Base-by-base conservation (phyloP, 2,113 vertebrate species). In the Eidolon helvum region DNA sequence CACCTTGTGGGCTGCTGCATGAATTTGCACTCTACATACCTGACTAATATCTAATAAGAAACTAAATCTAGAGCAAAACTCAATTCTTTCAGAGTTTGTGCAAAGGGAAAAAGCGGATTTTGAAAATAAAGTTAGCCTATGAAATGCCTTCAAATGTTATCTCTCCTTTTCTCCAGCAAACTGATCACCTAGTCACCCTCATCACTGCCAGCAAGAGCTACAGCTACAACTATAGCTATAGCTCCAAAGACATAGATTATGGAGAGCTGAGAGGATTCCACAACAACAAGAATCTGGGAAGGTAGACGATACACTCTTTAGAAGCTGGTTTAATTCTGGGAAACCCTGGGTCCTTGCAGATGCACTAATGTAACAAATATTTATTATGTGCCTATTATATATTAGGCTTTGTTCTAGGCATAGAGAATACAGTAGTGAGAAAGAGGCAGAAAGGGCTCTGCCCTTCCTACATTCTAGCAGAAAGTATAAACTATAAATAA, bases 401-500 rank as follows among this genome's bases (percentile, higher is more conserved):
- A 65, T 30, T 26, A 82, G 33, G 15, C 22, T 63, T 79, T 87
- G 18, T 79, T 93, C 77, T 69, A 89, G 28, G 61, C n/a, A 40
- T 57, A 94, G 59, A 75, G 45, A 59, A 82, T 30, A 84, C 10
- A 84, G 43, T 93, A 43, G 9, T 57, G 33, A 65, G 4, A 90
- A 16, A 77, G 21, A 92, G 33, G 50, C 0, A 19, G 35, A 53
- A 65, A 74, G 21, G 40, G 1, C 6, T 53, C 61, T 57, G 7
- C 48, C 82, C 43, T 30, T 19, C 45, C 18, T 85, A 43, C 10
- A 40, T 65, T 86, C 87, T 74, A 59, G 66, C 15, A 85, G 48
- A 87, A 59, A 85, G 59, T 38, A 18, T 59, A 87, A 57, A 66
- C 43, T 66, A 15, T 33, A 89, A 89, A 94, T 65, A 95, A 19